Percentiles rank a stretch among this genome's conserved stretches.
These are phyloP conservation scores for Drosophila punjabiensis DNA, from an alignment of 1,140 invertebrate species.

Conservation along the genomic window DNA sequence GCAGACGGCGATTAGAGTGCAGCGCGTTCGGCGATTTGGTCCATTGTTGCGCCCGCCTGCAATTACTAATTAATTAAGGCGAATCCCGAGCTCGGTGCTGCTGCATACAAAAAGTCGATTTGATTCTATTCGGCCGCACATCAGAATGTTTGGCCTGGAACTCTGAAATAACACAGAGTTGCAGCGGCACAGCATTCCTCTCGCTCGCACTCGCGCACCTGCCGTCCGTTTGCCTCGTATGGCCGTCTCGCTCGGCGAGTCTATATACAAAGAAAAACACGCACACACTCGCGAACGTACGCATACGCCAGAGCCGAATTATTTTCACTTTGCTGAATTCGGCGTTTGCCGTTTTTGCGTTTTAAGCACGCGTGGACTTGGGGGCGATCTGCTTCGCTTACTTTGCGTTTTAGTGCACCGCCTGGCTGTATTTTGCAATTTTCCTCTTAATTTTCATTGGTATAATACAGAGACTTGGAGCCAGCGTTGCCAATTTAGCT, in stretches of 20 bases:
- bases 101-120: conserved; percentile 77
- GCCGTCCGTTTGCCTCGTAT: conserved; percentile 37
- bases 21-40: conserved; percentile 12
- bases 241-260: conserved; percentile 61
- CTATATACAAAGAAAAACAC: conserved; percentile 79
- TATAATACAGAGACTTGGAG: conserved; percentile 25
- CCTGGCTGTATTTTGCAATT: conserved; percentile 52
- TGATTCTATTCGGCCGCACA: conserved; percentile 53
- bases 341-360: conserved; percentile 10
- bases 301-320: conserved; percentile 66
- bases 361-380: conserved; percentile 17
- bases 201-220: conserved; percentile 60
- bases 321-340: conserved; percentile 73
- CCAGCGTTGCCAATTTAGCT: not conserved
- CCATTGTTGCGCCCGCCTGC: conserved; percentile 50
- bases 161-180: conserved; percentile 74
- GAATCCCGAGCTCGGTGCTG: conserved; percentile 16
- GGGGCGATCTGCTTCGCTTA: conserved; percentile 42
- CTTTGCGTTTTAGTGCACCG: conserved; percentile 62
- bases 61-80: conserved; percentile 71
- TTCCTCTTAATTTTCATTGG: conserved; percentile 63
- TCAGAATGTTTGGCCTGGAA: conserved; percentile 80
- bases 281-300: conserved; percentile 58
- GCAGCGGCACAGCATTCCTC: conserved; percentile 46
- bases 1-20: conserved; percentile 8